Evolutionary conservation across 2,797 vertebrate genomes (phyloP).

Genomic region (Falco rusticolus): DNA sequence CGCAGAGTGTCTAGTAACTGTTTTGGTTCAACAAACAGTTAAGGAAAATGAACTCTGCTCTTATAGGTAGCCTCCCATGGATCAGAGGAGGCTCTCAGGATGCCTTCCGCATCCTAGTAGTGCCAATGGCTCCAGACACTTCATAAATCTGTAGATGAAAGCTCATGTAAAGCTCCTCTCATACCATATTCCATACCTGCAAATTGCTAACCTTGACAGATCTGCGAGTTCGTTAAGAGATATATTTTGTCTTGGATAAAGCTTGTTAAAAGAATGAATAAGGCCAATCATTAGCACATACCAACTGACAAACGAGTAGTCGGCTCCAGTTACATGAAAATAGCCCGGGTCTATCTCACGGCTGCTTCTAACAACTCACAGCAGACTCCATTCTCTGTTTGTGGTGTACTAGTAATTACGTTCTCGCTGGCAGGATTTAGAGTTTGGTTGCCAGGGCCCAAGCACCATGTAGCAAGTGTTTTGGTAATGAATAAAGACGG

Average conservation of each 20-base stretch:
- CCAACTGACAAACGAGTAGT: not conserved
- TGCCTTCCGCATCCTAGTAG: not conserved
- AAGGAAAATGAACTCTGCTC: not conserved
- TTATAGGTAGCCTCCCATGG: not conserved
- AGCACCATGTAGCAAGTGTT: slow-evolving; percentile 68
- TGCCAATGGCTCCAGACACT: not conserved
- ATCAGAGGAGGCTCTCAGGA: not conserved
- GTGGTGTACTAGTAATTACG: slow-evolving; percentile 59
- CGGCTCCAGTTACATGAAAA: not conserved
- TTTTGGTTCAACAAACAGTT: not conserved
- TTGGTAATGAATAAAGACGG: slow-evolving; percentile 74
- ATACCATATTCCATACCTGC: not conserved
- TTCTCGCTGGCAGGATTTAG: slow-evolving; percentile 61
- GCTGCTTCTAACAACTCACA: slow-evolving; percentile 52
- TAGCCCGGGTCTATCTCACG: slow-evolving; percentile 1
- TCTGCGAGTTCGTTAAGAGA: not conserved
- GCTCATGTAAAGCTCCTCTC: not conserved
- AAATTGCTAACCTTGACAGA: not conserved
- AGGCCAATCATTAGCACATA: not conserved
- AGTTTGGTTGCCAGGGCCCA: slow-evolving; percentile 66
- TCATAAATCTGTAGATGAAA: not conserved
- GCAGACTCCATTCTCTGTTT: slow-evolving; percentile 64
- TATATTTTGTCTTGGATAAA: not conserved
- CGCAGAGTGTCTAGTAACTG: not conserved
- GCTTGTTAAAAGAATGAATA: not conserved